Conservation (phyloP, 2,113 vertebrate genomes). For the Calidris pugnax region DNA sequence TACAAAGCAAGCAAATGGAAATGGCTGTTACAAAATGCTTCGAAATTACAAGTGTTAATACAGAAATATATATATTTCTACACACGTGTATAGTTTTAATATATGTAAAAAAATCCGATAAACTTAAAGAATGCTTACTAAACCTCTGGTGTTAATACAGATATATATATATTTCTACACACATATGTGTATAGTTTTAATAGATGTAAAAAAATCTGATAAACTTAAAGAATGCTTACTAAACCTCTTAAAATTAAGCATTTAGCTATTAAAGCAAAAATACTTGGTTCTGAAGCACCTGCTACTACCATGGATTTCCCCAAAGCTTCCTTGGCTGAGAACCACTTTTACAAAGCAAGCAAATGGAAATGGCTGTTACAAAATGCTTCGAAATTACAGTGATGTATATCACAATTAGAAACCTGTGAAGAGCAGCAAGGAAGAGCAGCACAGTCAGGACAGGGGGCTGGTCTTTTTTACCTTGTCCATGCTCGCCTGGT, state of each 20-base stretch:
- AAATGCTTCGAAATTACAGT: not conserved
- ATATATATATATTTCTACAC: not conserved
- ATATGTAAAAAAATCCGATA: too few species aligned
- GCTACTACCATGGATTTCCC: not conserved
- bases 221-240: not conserved
- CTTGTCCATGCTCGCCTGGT: conserved; percentile 99
- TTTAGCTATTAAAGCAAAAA: not conserved
- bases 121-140: too few species aligned
- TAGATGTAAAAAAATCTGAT: not conserved
- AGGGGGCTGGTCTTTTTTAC: conserved; percentile 51
- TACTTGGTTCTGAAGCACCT: not conserved
- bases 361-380: not conserved
- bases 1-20: not conserved
- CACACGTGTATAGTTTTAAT: too few species aligned
- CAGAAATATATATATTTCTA: too few species aligned
- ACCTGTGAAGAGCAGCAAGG: fast-evolving
- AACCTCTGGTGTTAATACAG: not conserved
- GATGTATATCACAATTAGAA: fast-evolving
- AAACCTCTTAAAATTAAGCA: not conserved
- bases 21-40: not conserved
- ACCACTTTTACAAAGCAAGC: not conserved
- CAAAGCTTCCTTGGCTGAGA: not conserved
- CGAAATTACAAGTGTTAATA: too few species aligned
- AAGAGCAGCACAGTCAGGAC: not conserved
- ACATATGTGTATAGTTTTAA: not conserved